A percentile compares a stretch with the other conserved stretches of the same genome.
These are phyloP conservation scores for Drosophila burlai DNA, from an alignment of 1,140 invertebrate genomes.

Conservation along the genomic window DNA sequence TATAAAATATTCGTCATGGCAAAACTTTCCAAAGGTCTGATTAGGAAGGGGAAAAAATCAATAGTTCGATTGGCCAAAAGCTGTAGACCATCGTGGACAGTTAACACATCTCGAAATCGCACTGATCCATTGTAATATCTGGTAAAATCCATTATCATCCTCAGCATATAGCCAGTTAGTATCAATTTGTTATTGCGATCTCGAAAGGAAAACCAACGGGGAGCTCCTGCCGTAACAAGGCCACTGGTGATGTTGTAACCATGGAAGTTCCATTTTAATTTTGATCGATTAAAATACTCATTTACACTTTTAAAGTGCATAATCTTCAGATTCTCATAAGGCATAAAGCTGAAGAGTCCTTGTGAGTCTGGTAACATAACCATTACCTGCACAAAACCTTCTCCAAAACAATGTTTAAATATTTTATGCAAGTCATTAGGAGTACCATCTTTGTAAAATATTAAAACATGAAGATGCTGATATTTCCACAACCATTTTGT, in stretches of 20 bases:
- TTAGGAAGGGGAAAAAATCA: slow-evolving; percentile 60
- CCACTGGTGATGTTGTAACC: slow-evolving; percentile 55
- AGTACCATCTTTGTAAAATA: slow-evolving; percentile 24
- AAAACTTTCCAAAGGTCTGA: slow-evolving; percentile 41
- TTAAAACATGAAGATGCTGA: slow-evolving; percentile 59
- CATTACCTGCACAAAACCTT: slow-evolving; percentile 55
- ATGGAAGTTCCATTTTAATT: slow-evolving; percentile 36
- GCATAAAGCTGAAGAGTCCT: slow-evolving; percentile 45
- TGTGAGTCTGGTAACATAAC: slow-evolving; percentile 13
- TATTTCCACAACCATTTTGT: slow-evolving; percentile 55
- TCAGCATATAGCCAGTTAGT: slow-evolving; percentile 64
- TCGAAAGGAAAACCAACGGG: slow-evolving; percentile 54
- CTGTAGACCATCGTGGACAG: slow-evolving; percentile 23
- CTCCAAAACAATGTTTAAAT: slow-evolving; percentile 46
- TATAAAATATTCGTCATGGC: slow-evolving; percentile 52
- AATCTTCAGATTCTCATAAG: slow-evolving; percentile 38
- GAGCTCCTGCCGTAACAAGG: slow-evolving; percentile 45
- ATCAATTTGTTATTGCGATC: slow-evolving; percentile 33
- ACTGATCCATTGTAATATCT: slow-evolving; percentile 53
- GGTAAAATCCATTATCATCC: slow-evolving; percentile 56
- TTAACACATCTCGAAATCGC: not conserved
- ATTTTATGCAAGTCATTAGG: not conserved
- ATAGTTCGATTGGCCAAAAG: slow-evolving; percentile 37
- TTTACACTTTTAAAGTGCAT: slow-evolving; percentile 5
- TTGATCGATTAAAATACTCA: slow-evolving; percentile 31